These are phyloP conservation scores for Caerostris extrusa DNA, from an alignment of 1,140 invertebrate species.

Conservation along the genomic window DNA sequence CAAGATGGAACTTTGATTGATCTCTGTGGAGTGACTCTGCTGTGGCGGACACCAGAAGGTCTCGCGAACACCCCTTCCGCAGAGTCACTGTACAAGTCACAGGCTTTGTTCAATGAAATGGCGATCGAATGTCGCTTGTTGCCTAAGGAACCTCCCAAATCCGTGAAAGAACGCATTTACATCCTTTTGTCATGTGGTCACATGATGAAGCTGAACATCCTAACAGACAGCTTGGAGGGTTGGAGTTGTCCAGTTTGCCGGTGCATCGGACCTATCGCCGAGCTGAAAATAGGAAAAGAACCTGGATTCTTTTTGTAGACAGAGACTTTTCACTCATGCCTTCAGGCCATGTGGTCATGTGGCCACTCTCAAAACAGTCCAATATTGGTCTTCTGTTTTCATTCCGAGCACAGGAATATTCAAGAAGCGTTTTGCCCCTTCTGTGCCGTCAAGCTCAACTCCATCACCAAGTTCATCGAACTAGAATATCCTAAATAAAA, in stretches of 20 bases:
- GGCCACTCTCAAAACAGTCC: slow-evolving; percentile 98
- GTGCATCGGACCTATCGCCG: slow-evolving; percentile 88
- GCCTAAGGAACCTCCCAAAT: no score
- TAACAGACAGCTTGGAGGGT: slow-evolving; percentile 82
- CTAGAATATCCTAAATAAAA: slow-evolving; percentile 26
- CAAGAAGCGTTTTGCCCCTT: slow-evolving; percentile 59
- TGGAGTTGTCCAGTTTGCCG: slow-evolving; percentile 88
- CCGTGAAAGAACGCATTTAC: slow-evolving; percentile 85
- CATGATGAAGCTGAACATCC: slow-evolving; percentile 88
- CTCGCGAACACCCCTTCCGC: slow-evolving; percentile 92
- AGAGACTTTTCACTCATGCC: slow-evolving; percentile 91
- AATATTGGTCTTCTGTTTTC: slow-evolving; percentile 84
- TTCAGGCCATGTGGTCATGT: slow-evolving; percentile 99
- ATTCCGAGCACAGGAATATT: slow-evolving; percentile 56
- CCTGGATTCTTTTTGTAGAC: slow-evolving; percentile 97
- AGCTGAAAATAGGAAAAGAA: slow-evolving; percentile 97
- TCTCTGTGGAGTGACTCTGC: slow-evolving; percentile 98
- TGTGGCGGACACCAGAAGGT: slow-evolving; percentile 98
- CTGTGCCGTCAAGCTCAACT: slow-evolving; percentile 54
- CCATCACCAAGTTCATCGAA: slow-evolving; percentile 41
- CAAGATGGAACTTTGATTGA: slow-evolving; percentile 99
- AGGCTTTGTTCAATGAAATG: neutral
- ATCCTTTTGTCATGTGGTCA: slow-evolving; percentile 99
- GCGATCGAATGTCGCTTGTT: slow-evolving; percentile 16
- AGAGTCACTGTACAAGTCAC: neutral